These are phyloP conservation scores for Gymnogyps californianus DNA, from an alignment of 2,113 vertebrate species.

Conservation along the genomic window DNA sequence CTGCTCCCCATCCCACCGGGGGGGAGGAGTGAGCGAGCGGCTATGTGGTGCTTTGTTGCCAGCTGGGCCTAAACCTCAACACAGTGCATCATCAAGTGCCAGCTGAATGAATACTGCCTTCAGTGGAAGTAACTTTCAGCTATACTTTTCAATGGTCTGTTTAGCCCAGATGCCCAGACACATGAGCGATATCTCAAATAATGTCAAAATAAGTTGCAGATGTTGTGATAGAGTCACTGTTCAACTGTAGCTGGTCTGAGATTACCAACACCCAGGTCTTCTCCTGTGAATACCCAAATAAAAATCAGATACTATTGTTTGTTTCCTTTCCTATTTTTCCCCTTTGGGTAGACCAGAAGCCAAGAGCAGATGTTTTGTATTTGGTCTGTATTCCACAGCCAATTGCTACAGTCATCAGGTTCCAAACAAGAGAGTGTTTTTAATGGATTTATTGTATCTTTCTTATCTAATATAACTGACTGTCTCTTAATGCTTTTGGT, in stretches of 20 bases:
- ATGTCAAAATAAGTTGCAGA: background rate
- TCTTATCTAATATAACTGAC: background rate
- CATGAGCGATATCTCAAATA: background rate
- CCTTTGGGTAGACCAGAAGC: background rate
- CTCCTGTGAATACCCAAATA: background rate
- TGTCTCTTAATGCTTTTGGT: conserved; percentile 9
- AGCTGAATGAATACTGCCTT: background rate
- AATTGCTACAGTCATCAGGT: background rate
- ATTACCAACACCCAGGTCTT: background rate
- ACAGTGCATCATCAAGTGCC: too few relatives aligned
- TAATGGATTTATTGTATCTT: conserved; percentile 37
- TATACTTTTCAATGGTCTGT: background rate
- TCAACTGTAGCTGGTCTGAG: background rate
- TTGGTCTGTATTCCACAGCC: background rate
- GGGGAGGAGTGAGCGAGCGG: too few relatives aligned
- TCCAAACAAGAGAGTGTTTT: background rate
- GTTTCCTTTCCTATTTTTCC: background rate
- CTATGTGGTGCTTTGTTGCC: too few relatives aligned
- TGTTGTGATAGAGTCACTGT: background rate
- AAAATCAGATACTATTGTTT: background rate
- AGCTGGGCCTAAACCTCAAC: too few relatives aligned
- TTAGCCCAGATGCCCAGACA: background rate
- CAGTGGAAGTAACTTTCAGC: background rate
- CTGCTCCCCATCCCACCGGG: too few relatives aligned
- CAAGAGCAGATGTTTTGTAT: background rate